Percentiles rank a stretch among this genome's conserved stretches.
These are phyloP conservation scores for Danio kyathit DNA, from an alignment of 2,797 vertebrate species.

Conservation along the genomic window DNA sequence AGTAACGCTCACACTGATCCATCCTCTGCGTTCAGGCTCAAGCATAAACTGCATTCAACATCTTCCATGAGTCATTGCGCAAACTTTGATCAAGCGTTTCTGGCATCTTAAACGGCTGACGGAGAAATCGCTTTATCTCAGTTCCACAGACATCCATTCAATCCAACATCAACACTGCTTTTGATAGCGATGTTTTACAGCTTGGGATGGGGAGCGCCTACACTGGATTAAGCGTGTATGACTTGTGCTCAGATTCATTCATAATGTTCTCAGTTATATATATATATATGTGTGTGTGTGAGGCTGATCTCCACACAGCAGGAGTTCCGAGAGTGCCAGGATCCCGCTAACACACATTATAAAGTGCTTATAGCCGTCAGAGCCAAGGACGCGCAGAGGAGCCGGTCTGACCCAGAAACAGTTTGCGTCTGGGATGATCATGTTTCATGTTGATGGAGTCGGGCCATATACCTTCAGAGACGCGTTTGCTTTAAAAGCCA, in stretches of 20 bases:
- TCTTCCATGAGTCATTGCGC: constrained; percentile 38
- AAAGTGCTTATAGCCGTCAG: constrained; percentile 64
- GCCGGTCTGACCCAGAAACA: constrained; percentile 76
- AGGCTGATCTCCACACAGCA: constrained; percentile 59
- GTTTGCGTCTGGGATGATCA: constrained; percentile 60
- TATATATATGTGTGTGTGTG: constrained; percentile 34
- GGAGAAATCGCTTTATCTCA: constrained; percentile 52
- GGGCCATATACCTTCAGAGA: constrained; percentile 45
- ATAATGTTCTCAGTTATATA: neutral
- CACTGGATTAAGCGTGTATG: constrained; percentile 43
- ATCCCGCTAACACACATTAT: constrained; percentile 69
- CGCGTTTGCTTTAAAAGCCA: constrained; percentile 18
- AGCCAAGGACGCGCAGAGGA: constrained; percentile 74
- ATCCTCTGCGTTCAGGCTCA: constrained; percentile 16
- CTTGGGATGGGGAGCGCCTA: constrained; percentile 34
- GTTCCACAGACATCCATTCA: constrained; percentile 30
- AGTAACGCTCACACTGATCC: constrained; percentile 35
- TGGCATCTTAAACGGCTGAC: constrained; percentile 13
- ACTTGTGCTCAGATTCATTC: constrained; percentile 24
- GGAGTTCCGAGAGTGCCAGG: constrained; percentile 60
- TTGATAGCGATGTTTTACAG: neutral
- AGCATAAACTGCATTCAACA: constrained; percentile 6
- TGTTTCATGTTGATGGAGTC: constrained; percentile 46
- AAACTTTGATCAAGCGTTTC: constrained; percentile 41
- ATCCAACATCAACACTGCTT: constrained; percentile 16